Evolutionary conservation across 2,113 vertebrate genomes (phyloP), one percentile per base, ranked within the genome.

Genomic region (Apistogramma diplotaenia): DNA sequence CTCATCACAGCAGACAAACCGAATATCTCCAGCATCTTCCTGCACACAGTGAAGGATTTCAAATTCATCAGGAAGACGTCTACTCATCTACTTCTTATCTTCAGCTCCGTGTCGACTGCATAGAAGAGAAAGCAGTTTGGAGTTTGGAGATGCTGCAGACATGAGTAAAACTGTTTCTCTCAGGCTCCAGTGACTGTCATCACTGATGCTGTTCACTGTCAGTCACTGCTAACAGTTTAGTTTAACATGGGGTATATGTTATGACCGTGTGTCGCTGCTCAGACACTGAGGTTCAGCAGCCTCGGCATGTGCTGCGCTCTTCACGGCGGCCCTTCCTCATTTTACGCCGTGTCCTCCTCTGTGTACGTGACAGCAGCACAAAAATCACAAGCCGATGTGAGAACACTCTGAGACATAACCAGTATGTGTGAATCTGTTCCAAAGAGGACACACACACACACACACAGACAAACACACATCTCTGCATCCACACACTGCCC

Each of bases 361-460:
- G 46, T 56, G 84, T 85, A 71, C 51, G 56, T 86, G 88, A 90
- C 84, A 81, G 62, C 51, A 43, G 58, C 56, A 82, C 37, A 18
- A 65, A 85, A 70, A 55, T 94, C 81, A 89, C 91, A 89, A 78
- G 81, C 43, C 62, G 43, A 70, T 74, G 93, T 80, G 82, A 93
- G 85, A 92, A 86, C 78, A 67, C 81, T 58, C 79, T 19, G 74
- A 83, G 53, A 87, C 81, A 86, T 93, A 87, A 82, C 79, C 72
- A 60, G 85, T 82, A 81, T 18, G 77, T 92, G 92, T 89, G 91
- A 94, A 91, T 78, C 25, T 72, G 78, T 19, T 86, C 51, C 70
- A 21, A 83, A 74, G 72, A 73, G 62, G 31, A 53, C 29, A 4
- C 74, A 70, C 9, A 60, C 4, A 43, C 54, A 72, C 2, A 8